phyloP scores from a whole-genome alignment of 2,888 invertebrate species.

The Drosophila subquinaria region DNA sequence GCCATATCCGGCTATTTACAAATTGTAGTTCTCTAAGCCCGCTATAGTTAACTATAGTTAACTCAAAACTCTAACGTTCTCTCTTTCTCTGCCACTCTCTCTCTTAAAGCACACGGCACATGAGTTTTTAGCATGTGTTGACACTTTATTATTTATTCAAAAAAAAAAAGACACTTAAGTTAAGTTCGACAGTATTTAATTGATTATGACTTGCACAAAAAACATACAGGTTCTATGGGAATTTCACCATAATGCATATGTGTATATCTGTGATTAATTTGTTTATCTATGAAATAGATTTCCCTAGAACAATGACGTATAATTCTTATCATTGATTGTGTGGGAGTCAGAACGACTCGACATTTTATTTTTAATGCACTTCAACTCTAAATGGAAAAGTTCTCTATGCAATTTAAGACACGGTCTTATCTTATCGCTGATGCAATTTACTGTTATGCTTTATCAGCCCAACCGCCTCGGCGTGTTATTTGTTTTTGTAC shows the following conservation, averaged over 20 bases:
- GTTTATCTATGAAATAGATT: constrained; percentile 39
- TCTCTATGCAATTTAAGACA: constrained; percentile 6
- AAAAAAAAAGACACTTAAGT: constrained; percentile 10
- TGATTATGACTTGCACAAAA: constrained; percentile 42
- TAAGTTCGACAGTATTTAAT: constrained; percentile 18
- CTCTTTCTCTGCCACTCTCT: neutral
- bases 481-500: constrained; percentile 5
- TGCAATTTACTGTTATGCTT: constrained; percentile 32
- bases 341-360: neutral
- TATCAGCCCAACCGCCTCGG: neutral
- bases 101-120: constrained; percentile 12
- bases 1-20: no score
- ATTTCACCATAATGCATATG: constrained; percentile 37
- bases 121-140: constrained; percentile 14
- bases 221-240: constrained; percentile 16
- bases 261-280: neutral
- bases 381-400: neutral
- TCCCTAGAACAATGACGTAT: constrained; percentile 56
- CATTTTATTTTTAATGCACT: constrained; percentile 7
- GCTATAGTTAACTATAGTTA: neutral
- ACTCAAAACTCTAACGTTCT: neutral
- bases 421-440: constrained; percentile 31
- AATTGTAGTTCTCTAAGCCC: neutral
- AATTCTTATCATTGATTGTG: neutral
- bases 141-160: constrained; percentile 4